Evolutionary conservation across 2,888 invertebrate genomes (phyloP).

Genomic region (Ceramica pisi): DNA sequence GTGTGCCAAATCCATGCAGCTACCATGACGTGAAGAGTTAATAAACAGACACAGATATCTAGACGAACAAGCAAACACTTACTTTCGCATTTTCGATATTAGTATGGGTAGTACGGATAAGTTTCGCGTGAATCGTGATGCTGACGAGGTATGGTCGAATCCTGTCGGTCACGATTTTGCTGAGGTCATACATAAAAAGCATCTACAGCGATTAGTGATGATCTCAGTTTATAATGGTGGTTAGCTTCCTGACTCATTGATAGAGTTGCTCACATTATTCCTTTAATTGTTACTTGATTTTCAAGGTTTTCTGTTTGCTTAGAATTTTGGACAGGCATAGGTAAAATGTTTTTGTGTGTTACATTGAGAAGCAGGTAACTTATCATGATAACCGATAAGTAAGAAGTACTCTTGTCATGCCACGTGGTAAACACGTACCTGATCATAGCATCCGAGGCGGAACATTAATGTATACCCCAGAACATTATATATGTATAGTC

Average conservation of each 20-base stretch:
- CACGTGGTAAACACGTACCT: too few species aligned
- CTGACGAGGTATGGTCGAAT: constrained; percentile 38
- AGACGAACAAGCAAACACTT: too few species aligned
- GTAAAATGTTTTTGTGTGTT: too few species aligned
- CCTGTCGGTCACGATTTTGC: constrained; percentile 67
- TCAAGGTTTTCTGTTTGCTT: constrained; percentile 16
- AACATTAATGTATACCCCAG: too few species aligned
- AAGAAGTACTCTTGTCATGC: too few species aligned
- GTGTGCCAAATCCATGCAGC: too few species aligned
- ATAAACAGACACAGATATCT: too few species aligned
- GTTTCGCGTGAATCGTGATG: constrained; percentile 28
- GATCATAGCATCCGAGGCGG: too few species aligned
- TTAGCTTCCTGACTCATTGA: constrained; percentile 60
- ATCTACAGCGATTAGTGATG: constrained; percentile 68
- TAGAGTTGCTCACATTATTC: constrained; percentile 34
- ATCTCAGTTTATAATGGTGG: constrained; percentile 71
- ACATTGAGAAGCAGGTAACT: not conserved
- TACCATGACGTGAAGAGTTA: not conserved
- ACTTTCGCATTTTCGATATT: too few species aligned
- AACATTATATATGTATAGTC: too few species aligned
- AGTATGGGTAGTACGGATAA: not conserved
- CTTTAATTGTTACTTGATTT: constrained; percentile 37
- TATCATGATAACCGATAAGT: too few species aligned
- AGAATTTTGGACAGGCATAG: constrained; percentile 5
- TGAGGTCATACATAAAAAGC: constrained; percentile 68